Percentiles rank a stretch among this genome's conserved stretches.
These are phyloP conservation scores for Dendrolimus pini DNA, from an alignment of 2,888 invertebrate species.

Conservation along the genomic window DNA sequence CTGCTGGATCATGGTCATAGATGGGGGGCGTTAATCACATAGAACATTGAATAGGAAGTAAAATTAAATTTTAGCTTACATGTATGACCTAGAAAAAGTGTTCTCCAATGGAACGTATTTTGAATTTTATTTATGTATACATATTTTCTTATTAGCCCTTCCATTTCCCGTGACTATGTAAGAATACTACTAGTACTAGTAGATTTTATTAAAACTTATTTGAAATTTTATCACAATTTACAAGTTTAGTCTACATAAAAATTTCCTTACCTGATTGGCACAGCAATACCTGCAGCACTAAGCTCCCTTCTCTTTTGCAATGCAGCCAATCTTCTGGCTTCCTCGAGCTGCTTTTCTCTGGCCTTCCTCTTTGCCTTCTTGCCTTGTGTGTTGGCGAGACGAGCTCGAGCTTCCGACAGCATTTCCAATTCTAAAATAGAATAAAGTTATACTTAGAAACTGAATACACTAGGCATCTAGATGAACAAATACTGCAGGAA, in stretches of 20 bases:
- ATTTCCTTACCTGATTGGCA: conserved; percentile 52
- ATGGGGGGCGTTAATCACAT: no score
- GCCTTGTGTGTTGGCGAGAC: conserved; percentile 98
- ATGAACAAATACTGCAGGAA: no score
- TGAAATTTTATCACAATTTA: background rate
- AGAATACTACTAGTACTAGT: no score
- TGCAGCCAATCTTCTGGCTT: conserved; percentile 96
- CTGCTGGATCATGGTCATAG: no score
- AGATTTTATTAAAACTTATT: background rate
- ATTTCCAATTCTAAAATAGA: conserved; percentile 91
- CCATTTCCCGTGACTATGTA: no score
- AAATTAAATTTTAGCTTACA: no score
- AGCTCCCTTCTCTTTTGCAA: conserved; percentile 98
- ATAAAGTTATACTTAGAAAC: conserved; percentile 2
- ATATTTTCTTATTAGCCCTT: no score
- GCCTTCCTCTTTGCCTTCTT: conserved; percentile 96
- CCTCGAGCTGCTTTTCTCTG: conserved; percentile 98
- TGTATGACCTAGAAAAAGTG: no score
- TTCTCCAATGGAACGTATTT: no score
- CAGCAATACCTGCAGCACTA: conserved; percentile 94
- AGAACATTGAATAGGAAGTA: no score
- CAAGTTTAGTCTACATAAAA: background rate
- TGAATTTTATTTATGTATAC: no score
- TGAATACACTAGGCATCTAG: no score
- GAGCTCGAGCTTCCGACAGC: conserved; percentile 98